These are phyloP conservation scores for Conger conger DNA, from an alignment of 2,113 vertebrate species.

Conservation along the genomic window DNA sequence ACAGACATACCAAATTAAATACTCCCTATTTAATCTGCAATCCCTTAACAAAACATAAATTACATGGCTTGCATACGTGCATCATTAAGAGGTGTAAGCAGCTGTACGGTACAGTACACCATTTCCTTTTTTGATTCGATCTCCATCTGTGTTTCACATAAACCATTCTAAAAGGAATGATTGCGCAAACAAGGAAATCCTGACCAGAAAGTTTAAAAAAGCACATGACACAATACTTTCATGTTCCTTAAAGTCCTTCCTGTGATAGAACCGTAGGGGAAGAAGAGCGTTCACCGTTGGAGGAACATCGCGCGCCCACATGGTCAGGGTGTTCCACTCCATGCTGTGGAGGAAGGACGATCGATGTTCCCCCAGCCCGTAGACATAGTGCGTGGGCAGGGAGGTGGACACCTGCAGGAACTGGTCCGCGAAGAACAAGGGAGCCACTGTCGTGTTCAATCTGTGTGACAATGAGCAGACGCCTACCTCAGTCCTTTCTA, in stretches of 20 bases:
- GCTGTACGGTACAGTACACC: neutral
- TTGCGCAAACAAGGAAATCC: neutral
- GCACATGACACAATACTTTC: neutral
- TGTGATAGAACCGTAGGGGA: neutral
- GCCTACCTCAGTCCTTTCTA: neutral
- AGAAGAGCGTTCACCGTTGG: slow-evolving; percentile 66
- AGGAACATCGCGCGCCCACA: slow-evolving; percentile 85
- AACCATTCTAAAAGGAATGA: neutral
- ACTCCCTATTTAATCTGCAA: neutral
- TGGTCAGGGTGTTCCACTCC: slow-evolving; percentile 81
- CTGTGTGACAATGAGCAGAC: slow-evolving; percentile 46
- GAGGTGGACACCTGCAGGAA: slow-evolving; percentile 82
- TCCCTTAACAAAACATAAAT: neutral
- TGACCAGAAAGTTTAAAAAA: neutral
- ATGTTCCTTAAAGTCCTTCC: neutral
- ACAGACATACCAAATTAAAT: neutral
- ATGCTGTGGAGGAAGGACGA: slow-evolving; percentile 74
- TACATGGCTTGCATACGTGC: neutral
- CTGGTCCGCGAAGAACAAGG: slow-evolving; percentile 83
- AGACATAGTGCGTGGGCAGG: slow-evolving; percentile 72
- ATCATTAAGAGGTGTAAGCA: neutral
- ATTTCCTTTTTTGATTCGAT: neutral
- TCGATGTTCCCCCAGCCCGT: slow-evolving; percentile 83
- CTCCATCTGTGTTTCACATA: neutral
- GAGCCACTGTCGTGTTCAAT: slow-evolving; percentile 79